phyloP scores from a whole-genome alignment of 2,113 vertebrate species.

The Aphelocoma coerulescens region DNA sequence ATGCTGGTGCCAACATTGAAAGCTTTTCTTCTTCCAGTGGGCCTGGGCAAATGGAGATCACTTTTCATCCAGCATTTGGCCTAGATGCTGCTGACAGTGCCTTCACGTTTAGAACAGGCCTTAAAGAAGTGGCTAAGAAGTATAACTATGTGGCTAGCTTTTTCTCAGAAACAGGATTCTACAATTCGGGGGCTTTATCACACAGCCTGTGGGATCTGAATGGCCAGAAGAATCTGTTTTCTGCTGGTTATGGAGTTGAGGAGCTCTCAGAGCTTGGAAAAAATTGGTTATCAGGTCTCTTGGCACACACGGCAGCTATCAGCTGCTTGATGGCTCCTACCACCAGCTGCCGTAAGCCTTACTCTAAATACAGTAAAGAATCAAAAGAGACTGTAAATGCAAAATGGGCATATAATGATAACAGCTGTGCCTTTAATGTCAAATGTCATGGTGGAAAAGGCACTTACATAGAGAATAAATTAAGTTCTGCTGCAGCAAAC shows the following conservation, averaged over 20 bases:
- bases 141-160: conserved; percentile 88
- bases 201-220: conserved; percentile 88
- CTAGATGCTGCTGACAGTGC: conserved; percentile 86
- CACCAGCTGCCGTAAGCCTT: conserved; percentile 78
- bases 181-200: conserved; percentile 84
- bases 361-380: conserved; percentile 79
- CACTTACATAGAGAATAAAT: conserved; percentile 84
- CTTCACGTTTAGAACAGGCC: conserved; percentile 90
- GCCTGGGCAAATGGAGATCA: conserved; percentile 91
- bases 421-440: conserved; percentile 87
- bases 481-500: conserved; percentile 89
- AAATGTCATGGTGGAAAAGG: conserved; percentile 84
- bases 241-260: conserved; percentile 36
- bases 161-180: conserved; percentile 83
- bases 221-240: conserved; percentile 82
- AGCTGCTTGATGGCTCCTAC: conserved; percentile 90
- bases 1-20: conserved; percentile 87
- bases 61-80: conserved; percentile 86
- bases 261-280: conserved; percentile 80
- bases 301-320: conserved; percentile 86
- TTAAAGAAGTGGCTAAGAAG: conserved; percentile 91
- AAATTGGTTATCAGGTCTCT: conserved; percentile 86
- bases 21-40: conserved; percentile 87
- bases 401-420: conserved; percentile 87
- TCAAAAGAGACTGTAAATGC: conserved; percentile 76